Conservation (phyloP, 2,797 vertebrate genomes). For the Lagocephalus sceleratus region DNA sequence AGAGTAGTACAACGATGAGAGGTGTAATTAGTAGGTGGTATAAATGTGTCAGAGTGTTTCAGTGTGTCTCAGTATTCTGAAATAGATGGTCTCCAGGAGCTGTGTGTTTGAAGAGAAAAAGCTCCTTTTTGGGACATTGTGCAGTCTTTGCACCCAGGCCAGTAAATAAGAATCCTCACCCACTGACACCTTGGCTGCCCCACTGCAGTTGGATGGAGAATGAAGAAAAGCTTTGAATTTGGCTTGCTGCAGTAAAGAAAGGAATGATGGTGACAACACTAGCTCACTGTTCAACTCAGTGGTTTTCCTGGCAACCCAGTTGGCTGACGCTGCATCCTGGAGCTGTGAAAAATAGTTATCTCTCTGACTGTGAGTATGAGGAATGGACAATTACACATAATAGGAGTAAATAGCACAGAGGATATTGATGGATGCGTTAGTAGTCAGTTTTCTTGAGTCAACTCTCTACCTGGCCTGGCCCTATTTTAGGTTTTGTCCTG, state of each 20-base stretch:
- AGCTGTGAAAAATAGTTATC: too few relatives aligned
- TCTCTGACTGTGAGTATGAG: too few relatives aligned
- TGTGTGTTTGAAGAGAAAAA: not conserved
- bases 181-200: conserved; percentile 37
- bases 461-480: too few relatives aligned
- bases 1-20: conserved; percentile 13
- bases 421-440: too few relatives aligned
- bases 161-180: conserved; percentile 49
- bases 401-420: too few relatives aligned
- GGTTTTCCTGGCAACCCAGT: too few relatives aligned
- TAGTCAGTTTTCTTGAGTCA: too few relatives aligned
- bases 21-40: conserved; percentile 23
- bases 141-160: conserved; percentile 27
- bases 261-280: conserved; percentile 16
- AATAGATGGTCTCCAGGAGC: too few relatives aligned
- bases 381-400: too few relatives aligned
- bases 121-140: conserved; percentile 12
- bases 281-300: conserved; percentile 6
- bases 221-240: conserved; percentile 44
- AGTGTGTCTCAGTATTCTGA: not conserved
- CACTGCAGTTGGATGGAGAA: conserved; percentile 22
- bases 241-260: conserved; percentile 18
- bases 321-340: not conserved
- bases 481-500: too few relatives aligned
- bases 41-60: not conserved